Evolutionary conservation across 2,797 vertebrate species (phyloP), one percentile per base, ranked within the genome.

Genomic region (Margarornis squamiger): DNA sequence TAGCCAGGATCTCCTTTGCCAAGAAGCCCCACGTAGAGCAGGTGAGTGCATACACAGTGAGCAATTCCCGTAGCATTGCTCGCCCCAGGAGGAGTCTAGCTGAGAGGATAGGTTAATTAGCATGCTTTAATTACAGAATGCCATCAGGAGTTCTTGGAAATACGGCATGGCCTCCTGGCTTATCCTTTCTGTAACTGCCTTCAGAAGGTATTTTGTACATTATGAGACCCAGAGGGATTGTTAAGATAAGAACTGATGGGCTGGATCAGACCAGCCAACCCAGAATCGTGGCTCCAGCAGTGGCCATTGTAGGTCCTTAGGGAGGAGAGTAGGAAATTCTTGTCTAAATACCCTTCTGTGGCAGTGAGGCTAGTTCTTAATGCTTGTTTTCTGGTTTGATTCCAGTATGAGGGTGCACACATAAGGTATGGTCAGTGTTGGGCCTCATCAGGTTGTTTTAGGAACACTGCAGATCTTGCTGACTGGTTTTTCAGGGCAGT

Each of bases 1-100:
- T 99, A 86, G 98, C 98, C 96, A 98, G 99, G 96, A 98, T 98
- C 52, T 99, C 99, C 84, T 99, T 99, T 78, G 98, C 99, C 91
- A 99, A 98, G 97, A 97, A 99, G 96, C 99, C 99, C 27, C 97
- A 98, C 1, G 99, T 99, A 43, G 98, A 99, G 87, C 98, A 99
- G 98, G 99, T 99, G 95, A 97, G 98, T 92, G 61, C 74, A 34
- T 39, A 3, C 3, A 2, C 2, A 3, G 24, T 4, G 52, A 88
- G 61, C 57, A 23, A 26, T 72, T 74, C 38, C 21, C 3, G 0
- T 12, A 7, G 24, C 30, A 17, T 1, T 68, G 54, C 36, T 77
- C 11, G 5, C 54, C 48, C 34, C 39, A 23, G 51, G 13, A 68
- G 20, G 48, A 38, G 10, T 82, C 59, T 63, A 2, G 19, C 12